These are phyloP conservation scores for Perizoma affinitatum DNA, from an alignment of 2,888 invertebrate species.

Conservation along the genomic window DNA sequence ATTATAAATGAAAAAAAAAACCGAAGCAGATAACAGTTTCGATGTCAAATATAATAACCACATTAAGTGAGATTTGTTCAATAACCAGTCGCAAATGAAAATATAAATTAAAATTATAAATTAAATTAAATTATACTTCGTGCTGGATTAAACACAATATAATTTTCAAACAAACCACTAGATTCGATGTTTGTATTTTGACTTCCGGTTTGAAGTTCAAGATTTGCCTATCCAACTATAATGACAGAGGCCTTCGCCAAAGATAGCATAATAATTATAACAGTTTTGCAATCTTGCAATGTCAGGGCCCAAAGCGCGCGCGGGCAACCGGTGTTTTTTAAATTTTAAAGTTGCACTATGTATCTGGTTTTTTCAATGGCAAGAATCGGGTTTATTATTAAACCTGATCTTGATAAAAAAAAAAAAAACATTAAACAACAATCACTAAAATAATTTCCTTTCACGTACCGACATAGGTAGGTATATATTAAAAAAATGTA, in stretches of 20 bases:
- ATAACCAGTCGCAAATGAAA: conserved; percentile 75
- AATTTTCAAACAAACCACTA: too few species aligned
- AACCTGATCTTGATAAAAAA: not conserved
- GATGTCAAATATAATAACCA: conserved; percentile 54
- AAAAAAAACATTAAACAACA: not conserved
- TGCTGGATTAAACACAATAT: too few species aligned
- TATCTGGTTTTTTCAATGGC: not conserved
- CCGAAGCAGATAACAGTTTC: conserved; percentile 56
- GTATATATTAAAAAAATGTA: too few species aligned
- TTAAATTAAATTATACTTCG: too few species aligned
- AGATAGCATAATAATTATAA: too few species aligned
- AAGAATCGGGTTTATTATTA: not conserved
- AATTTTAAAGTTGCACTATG: too few species aligned
- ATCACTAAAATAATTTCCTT: not conserved
- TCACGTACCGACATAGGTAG: not conserved
- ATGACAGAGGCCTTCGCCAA: too few species aligned
- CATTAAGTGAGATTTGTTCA: conserved; percentile 68
- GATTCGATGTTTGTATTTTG: not conserved
- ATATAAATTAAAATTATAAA: conserved; percentile 78
- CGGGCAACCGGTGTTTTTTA: too few species aligned
- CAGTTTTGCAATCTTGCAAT: too few species aligned
- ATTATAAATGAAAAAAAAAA: too few species aligned
- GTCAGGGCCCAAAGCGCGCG: too few species aligned
- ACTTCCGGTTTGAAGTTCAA: not conserved
- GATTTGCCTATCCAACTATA: too few species aligned